Evolutionary conservation across 2,888 invertebrate genomes (phyloP).

Genomic region (Stegana nigrithorax): DNA sequence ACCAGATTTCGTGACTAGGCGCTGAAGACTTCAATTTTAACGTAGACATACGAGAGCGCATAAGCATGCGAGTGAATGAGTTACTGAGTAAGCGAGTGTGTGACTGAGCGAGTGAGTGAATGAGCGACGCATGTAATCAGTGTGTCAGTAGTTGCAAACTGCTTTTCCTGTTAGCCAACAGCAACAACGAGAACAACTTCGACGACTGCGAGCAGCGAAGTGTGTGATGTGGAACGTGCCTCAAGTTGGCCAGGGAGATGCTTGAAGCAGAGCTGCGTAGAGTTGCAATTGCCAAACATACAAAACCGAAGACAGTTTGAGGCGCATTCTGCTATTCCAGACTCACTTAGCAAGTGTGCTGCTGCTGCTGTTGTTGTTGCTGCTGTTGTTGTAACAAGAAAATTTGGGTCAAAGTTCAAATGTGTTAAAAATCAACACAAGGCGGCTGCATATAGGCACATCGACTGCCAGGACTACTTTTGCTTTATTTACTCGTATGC

Average conservation of each 20-base stretch:
- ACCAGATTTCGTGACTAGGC: constrained; percentile 57
- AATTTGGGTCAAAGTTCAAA: constrained; percentile 64
- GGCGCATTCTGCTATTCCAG: constrained; percentile 26
- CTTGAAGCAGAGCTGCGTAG: no score
- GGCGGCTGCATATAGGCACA: neutral
- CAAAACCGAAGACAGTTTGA: neutral
- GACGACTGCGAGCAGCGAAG: no score
- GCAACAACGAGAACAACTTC: no score
- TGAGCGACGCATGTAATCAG: constrained; percentile 53
- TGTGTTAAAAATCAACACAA: constrained; percentile 55
- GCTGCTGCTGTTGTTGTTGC: neutral
- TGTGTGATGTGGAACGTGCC: no score
- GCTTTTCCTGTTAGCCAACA: neutral
- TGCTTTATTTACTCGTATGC: neutral
- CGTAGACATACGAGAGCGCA: constrained; percentile 31
- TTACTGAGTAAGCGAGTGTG: neutral
- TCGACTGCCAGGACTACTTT: neutral
- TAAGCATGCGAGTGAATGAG: neutral
- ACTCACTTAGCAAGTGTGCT: constrained; percentile 32
- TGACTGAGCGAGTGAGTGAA: constrained; percentile 17
- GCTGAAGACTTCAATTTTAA: constrained; percentile 58
- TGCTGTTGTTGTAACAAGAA: constrained; percentile 39
- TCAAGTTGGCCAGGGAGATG: no score
- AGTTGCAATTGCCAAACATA: no score
- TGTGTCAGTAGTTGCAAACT: constrained; percentile 23